Conservation (phyloP, 2,888 invertebrate genomes). For the Nasonia oneida region DNA sequence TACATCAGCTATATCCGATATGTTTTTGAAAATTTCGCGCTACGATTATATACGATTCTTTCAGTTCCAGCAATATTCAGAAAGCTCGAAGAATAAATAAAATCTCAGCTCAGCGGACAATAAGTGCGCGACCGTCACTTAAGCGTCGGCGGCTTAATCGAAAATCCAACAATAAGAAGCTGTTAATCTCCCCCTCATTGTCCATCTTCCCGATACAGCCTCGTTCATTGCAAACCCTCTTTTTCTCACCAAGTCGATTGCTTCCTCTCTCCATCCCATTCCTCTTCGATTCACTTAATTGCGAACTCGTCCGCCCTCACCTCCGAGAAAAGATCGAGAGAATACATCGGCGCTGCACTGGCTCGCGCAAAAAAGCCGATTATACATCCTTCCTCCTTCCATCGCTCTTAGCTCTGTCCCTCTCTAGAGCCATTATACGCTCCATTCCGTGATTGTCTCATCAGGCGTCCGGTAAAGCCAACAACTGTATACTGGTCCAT, state of each 20-base stretch:
- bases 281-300: conserved; percentile 25
- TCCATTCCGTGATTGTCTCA: conserved; percentile 46
- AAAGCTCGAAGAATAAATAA: neutral
- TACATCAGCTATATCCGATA: neutral
- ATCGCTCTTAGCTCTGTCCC: conserved; percentile 18
- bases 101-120: neutral
- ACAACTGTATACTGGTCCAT: neutral
- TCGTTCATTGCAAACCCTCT: neutral
- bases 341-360: neutral
- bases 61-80: too few relatives aligned
- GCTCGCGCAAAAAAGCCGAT: neutral
- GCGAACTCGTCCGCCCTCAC: neutral
- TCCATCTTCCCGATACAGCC: neutral
- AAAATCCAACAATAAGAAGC: conserved; percentile 27
- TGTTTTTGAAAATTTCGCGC: too few relatives aligned
- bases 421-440: conserved; percentile 25
- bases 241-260: conserved; percentile 35
- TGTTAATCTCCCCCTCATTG: neutral
- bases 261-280: neutral
- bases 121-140: neutral
- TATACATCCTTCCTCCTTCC: neutral
- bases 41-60: too few relatives aligned
- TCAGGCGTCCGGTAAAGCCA: conserved; percentile 6
- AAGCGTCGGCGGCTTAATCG: neutral
- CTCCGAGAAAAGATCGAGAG: neutral